phyloP scores from a whole-genome alignment of 2,113 vertebrate genomes.

The Plotosus lineatus region DNA sequence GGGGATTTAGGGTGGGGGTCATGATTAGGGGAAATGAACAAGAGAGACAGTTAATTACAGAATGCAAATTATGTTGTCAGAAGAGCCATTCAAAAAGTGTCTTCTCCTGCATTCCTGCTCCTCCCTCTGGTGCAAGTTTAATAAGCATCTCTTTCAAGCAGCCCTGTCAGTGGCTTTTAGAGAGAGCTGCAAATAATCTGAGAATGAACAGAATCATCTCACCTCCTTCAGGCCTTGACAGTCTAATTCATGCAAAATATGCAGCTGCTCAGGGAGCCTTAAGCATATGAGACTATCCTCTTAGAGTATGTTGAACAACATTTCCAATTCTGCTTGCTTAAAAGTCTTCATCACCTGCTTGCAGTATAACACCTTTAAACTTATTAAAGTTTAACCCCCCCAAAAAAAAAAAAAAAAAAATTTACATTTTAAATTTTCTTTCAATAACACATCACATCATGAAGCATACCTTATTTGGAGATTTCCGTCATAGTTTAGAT shows the following conservation, averaged over 20 bases:
- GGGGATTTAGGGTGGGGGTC: slow-evolving; percentile 20
- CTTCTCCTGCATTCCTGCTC: slow-evolving; percentile 54
- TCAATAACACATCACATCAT: slow-evolving; percentile 10
- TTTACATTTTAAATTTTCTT: slow-evolving; percentile 47
- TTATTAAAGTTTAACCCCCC: slow-evolving; percentile 12
- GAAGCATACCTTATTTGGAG: not conserved
- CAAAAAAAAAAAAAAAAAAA: too few relatives aligned
- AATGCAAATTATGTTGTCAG: slow-evolving; percentile 76
- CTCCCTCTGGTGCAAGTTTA: slow-evolving; percentile 60
- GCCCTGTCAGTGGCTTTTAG: slow-evolving; percentile 58
- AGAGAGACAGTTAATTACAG: slow-evolving; percentile 73
- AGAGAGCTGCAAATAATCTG: slow-evolving; percentile 62
- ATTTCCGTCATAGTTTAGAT: not conserved
- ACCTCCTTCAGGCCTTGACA: slow-evolving; percentile 56
- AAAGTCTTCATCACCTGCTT: not conserved
- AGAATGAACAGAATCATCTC: slow-evolving; percentile 50
- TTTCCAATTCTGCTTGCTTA: slow-evolving; percentile 21
- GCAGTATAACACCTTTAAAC: not conserved
- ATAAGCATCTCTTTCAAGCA: slow-evolving; percentile 58
- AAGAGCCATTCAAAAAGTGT: slow-evolving; percentile 61
- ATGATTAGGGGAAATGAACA: slow-evolving; percentile 20
- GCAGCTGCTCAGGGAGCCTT: slow-evolving; percentile 44
- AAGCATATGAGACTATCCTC: slow-evolving; percentile 40
- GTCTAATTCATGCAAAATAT: slow-evolving; percentile 64
- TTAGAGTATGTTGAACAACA: slow-evolving; percentile 47